Evolutionary conservation across 2,113 vertebrate genomes (phyloP), one percentile per base, ranked within the genome.

Genomic region (Osmerus eperlanus): DNA sequence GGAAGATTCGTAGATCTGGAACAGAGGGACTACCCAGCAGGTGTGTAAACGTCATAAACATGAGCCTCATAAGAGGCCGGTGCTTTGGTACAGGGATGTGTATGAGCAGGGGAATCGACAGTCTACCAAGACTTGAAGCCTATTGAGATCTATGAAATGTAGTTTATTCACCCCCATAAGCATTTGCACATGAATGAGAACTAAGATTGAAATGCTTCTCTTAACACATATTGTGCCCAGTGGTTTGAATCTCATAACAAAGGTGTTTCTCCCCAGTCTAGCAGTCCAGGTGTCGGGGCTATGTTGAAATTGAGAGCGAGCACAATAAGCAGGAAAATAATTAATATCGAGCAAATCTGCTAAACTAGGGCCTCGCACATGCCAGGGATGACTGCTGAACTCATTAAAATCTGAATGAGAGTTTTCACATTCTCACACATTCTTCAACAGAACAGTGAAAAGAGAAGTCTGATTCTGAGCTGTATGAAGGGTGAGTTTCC

Each of bases 271-370:
- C 2, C 3, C 23, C 23, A 47, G 71, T 41, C 73, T 59, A 66
- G 71, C 18, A 64, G 78, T 36, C 28, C 71, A 19, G 14, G 63
- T 66, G 51, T 83, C 64, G 65, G 25, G 72, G 71, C 68, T 73
- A 63, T 56, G 60, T 67, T 15, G 77, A 74, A 84, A 83, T 71
- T 84, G 83, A 79, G 80, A 82, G 67, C 67, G 73, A 82, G 83
- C 76, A 68, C 77, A 86, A 83, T 80, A 76, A 85, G 66, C 19
- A 55, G 70, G 65, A 80, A 63, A 75, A 58, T 86, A 77, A 89
- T 91, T 88, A 88, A 90, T 90, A 89, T 81, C 87, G 84, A 85
- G 82, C 74, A 86, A 83, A 76, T 84, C 76, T n/a, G 58, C 77
- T 81, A 54, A 74, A 74, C 65, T 25, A 66, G 80, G 78, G 78